Conservation (phyloP, 1,140 invertebrate species). For the Trichonephila clavata region DNA sequence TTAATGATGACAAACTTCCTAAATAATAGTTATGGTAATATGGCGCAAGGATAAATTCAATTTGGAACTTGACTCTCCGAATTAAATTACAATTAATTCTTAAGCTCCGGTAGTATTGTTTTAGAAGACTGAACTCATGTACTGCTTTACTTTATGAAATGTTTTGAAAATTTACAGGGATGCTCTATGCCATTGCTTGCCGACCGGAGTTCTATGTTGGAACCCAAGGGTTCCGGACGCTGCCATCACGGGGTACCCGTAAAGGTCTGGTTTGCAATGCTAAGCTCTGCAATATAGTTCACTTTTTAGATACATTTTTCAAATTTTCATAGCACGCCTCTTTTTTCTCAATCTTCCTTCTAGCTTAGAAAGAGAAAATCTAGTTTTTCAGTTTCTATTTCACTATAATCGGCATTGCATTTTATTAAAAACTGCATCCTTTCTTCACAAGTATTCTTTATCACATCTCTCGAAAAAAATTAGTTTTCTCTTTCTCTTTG, state of each 20-base stretch:
- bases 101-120: neutral
- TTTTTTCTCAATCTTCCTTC: neutral
- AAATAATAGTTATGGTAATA: no score
- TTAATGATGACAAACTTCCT: no score
- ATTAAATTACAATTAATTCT: neutral
- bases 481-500: no score
- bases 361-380: neutral
- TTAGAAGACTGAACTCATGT: neutral
- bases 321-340: neutral
- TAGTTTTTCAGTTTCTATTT: neutral
- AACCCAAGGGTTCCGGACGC: slow-evolving; percentile 5
- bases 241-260: neutral
- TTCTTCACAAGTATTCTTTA: no score
- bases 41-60: no score
- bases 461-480: no score
- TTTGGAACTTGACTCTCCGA: neutral
- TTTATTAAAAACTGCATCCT: neutral
- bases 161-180: slow-evolving; percentile 1
- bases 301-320: neutral
- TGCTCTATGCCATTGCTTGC: slow-evolving; percentile 8
- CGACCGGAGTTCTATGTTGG: neutral
- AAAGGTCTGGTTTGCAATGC: slow-evolving; percentile 29
- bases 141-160: neutral
- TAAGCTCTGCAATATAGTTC: slow-evolving; percentile 1
- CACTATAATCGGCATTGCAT: neutral